These are phyloP conservation scores for Plagiodera versicolora DNA, from an alignment of 2,888 invertebrate genomes.

Conservation along the genomic window DNA sequence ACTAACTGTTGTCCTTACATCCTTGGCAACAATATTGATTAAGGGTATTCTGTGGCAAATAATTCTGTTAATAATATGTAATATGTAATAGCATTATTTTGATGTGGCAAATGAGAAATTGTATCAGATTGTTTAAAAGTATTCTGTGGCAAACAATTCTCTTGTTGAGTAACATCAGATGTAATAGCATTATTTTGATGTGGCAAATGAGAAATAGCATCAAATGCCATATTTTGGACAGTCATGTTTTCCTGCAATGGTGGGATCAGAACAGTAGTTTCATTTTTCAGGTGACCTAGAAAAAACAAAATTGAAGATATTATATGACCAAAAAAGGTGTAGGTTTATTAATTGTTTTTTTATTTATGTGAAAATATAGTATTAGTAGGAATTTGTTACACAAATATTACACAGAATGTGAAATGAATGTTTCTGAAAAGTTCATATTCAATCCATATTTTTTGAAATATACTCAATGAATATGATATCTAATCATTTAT, in stretches of 20 bases:
- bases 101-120: neutral
- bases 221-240: neutral
- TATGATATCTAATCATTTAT: neutral
- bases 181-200: neutral
- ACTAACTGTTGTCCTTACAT: neutral
- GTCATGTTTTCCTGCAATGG: neutral
- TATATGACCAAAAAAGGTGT: neutral
- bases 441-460: conserved; percentile 1
- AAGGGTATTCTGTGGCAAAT: neutral
- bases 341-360: neutral
- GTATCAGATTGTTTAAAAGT: neutral
- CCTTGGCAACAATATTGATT: neutral
- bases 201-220: neutral
- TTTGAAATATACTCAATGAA: neutral
- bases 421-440: neutral
- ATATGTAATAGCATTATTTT: neutral
- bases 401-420: conserved; percentile 1
- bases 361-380: neutral
- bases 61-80: neutral
- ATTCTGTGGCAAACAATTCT: neutral
- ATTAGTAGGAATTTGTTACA: neutral
- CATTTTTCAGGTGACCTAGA: neutral
- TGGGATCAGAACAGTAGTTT: neutral
- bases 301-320: neutral
- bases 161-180: neutral